Evolutionary conservation across 2,888 invertebrate species (phyloP), one percentile per base, ranked within the genome.

Genomic region (Dryadula phaetusa): DNA sequence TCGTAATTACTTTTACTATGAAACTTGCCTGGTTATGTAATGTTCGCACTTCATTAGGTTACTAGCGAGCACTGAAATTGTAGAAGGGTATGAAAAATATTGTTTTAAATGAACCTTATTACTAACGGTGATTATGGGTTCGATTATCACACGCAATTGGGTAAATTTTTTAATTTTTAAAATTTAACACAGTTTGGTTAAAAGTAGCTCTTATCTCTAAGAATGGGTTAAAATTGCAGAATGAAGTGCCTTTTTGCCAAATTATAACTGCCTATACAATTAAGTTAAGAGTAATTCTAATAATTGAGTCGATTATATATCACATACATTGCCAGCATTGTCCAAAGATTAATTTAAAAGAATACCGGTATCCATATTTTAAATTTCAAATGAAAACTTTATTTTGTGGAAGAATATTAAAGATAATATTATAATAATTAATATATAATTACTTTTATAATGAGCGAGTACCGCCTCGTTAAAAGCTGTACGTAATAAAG

Each of bases 41-140:
- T 72, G 62, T 78, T 77, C 80, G 75, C 81, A 79, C 77, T 75
- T 81, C 82, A 78, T 79, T 74, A 75, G 77, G 76, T 86, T 83
- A 86, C 79, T 85, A 84, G 74, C 82, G 87, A 73, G 88, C 88
- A 75, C 90, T 90, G 89, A 79, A 89, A 89, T 77, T 65, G 75
- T 77, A 84, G 73, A 81, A 84, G 86, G 56, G 85, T 85, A 90
- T 87, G 86, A 87, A 83, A 86, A 86, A 83, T 84, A 85, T 83
- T 77, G 76, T 72, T 74, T 72, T 70, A 40, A 20, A n/a, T n/a
- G n/a, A n/a, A n/a, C n/a, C n/a, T n/a, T n/a, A n/a, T n/a, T n/a
- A n/a, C n/a, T n/a, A n/a, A n/a, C n/a, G n/a, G n/a, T n/a, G n/a
- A n/a, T n/a, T 32, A 5, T 20, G 3, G 22, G 20, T 56, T 56